Conservation (phyloP, 2,797 vertebrate genomes). For the Takifugu rubripes region DNA sequence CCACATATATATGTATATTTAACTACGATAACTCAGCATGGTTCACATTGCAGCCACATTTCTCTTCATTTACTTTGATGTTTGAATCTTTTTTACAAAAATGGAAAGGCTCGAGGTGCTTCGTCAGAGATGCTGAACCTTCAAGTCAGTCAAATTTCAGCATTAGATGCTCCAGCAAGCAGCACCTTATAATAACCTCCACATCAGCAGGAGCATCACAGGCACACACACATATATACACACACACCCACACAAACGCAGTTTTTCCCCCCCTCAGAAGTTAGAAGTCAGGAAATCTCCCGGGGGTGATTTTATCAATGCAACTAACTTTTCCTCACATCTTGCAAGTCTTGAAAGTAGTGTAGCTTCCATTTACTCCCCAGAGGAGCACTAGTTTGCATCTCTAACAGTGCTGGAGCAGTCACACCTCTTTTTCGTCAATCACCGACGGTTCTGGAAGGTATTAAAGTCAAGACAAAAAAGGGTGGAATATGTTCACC, state of each 20-base stretch:
- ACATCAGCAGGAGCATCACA: constrained; percentile 10
- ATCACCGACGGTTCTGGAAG: constrained; percentile 40
- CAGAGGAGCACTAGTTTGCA: constrained; percentile 42
- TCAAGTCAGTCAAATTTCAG: too few relatives aligned
- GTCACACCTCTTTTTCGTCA: constrained; percentile 44
- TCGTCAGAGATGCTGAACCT: too few relatives aligned
- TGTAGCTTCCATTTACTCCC: constrained; percentile 32
- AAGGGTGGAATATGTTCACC: too few relatives aligned
- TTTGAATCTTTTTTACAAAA: too few relatives aligned
- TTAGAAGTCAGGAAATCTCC: constrained; percentile 30
- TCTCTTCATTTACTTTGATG: too few relatives aligned
- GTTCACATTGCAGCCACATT: too few relatives aligned
- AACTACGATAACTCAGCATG: neutral
- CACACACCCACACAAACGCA: neutral
- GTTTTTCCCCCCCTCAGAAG: constrained; percentile 28
- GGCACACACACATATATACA: constrained; percentile 3
- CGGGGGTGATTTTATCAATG: constrained; percentile 38
- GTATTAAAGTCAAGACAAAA: constrained; percentile 45
- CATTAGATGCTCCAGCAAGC: neutral
- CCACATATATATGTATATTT: neutral
- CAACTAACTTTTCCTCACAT: constrained; percentile 45
- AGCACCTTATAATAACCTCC: constrained; percentile 14
- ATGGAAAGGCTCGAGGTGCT: too few relatives aligned
- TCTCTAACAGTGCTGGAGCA: constrained; percentile 44
- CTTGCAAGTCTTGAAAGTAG: constrained; percentile 52